These are phyloP conservation scores for Mormyrus iriodes DNA, from an alignment of 2,113 vertebrate genomes.

Conservation along the genomic window DNA sequence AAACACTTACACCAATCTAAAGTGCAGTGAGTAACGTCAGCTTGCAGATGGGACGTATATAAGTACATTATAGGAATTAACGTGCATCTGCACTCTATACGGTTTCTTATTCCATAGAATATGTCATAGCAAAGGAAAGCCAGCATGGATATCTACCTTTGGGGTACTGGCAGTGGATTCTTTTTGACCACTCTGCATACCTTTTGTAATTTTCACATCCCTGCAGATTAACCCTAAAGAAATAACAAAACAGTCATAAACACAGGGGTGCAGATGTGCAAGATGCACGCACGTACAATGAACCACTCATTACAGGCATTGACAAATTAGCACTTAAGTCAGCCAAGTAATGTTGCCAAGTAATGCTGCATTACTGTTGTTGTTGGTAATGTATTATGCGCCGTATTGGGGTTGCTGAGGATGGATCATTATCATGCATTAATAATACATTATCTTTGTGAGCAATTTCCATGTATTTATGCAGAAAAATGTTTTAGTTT, in stretches of 20 bases:
- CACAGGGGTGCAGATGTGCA: neutral
- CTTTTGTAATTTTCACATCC: neutral
- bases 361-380: neutral
- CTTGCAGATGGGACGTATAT: neutral
- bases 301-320: neutral
- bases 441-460: conserved; percentile 19
- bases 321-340: conserved; percentile 9
- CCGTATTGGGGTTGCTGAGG: neutral
- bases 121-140: neutral
- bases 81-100: neutral
- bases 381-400: neutral
- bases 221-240: neutral
- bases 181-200: neutral
- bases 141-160: neutral
- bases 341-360: neutral
- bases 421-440: conserved; percentile 14
- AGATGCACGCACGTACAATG: neutral
- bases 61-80: neutral
- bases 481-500: conserved; percentile 12
- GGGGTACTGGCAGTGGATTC: neutral
- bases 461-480: conserved; percentile 17
- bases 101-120: neutral
- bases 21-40: neutral
- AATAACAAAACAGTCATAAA: conserved; percentile 1
- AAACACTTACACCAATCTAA: neutral